Evolutionary conservation across 2,113 vertebrate genomes (phyloP).

Genomic region (Hemicordylus capensis): DNA sequence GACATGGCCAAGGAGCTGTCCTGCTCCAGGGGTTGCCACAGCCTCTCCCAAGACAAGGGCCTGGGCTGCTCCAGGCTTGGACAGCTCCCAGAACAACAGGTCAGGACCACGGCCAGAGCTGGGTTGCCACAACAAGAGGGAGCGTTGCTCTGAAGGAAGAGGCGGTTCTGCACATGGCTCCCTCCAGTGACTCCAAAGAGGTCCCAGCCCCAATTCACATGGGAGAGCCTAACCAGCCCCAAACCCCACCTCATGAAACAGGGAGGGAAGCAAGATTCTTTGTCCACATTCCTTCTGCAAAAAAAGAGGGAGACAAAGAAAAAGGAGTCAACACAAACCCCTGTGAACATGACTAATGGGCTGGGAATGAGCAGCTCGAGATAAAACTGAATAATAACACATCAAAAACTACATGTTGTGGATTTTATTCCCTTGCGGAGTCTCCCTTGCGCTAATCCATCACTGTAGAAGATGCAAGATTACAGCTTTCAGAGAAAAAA

Average conservation of each 20-base stretch:
- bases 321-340: constrained; percentile 53
- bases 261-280: neutral
- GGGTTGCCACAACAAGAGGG: neutral
- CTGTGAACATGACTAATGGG: constrained; percentile 80
- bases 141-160: neutral
- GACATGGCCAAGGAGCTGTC: neutral
- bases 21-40: too few relatives aligned
- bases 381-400: constrained; percentile 85
- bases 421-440: constrained; percentile 82
- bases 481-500: constrained; percentile 72
- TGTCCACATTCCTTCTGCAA: constrained; percentile 39
- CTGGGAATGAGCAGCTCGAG: constrained; percentile 75
- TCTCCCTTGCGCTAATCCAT: constrained; percentile 82
- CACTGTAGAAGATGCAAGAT: constrained; percentile 81
- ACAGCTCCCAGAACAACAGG: too few relatives aligned
- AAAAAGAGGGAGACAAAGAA: constrained; percentile 37
- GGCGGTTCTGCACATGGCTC: too few relatives aligned
- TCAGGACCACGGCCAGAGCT: neutral
- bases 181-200: neutral
- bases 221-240: neutral
- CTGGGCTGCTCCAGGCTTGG: neutral
- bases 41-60: neutral
- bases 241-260: neutral
- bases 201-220: neutral
- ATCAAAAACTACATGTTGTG: constrained; percentile 83